Conservation (phyloP, 2,113 vertebrate species). For the Xenopus tropicalis region DNA sequence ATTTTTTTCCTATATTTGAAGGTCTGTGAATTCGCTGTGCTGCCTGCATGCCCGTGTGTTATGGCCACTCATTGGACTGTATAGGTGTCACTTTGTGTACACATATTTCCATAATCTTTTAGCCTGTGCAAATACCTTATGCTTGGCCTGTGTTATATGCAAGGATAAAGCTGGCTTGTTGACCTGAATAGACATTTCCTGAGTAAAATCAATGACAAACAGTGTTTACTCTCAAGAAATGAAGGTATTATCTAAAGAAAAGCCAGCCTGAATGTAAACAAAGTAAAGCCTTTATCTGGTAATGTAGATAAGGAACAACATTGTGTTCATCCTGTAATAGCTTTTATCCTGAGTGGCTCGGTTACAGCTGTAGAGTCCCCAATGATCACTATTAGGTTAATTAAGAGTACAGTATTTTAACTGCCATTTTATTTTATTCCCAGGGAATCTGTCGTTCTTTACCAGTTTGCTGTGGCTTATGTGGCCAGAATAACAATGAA, state of each 20-base stretch:
- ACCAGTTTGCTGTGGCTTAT: background rate
- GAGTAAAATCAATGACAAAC: slow-evolving; percentile 33
- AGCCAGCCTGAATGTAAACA: slow-evolving; percentile 28
- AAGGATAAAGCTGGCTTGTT: no score
- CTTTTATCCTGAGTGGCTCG: slow-evolving; percentile 16
- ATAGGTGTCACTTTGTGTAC: no score
- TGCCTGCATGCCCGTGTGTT: no score
- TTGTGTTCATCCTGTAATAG: slow-evolving; percentile 35
- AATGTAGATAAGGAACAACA: slow-evolving; percentile 36
- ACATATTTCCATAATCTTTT: no score
- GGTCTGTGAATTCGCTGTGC: no score
- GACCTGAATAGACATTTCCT: background rate
- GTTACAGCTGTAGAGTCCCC: slow-evolving; percentile 7
- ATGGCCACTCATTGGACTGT: no score
- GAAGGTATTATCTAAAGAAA: slow-evolving; percentile 23
- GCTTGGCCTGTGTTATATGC: no score
- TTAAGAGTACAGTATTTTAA: slow-evolving; percentile 12
- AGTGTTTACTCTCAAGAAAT: slow-evolving; percentile 20
- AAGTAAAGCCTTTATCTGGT: slow-evolving; percentile 23
- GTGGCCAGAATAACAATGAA: background rate
- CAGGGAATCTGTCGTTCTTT: background rate
- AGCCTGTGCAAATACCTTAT: no score
- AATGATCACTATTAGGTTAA: slow-evolving; percentile 36
- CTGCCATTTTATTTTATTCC: slow-evolving; percentile 23
- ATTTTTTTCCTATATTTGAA: no score